phyloP scores from a whole-genome alignment of 2,797 vertebrate genomes.

The Ctenosaura bakeri region DNA sequence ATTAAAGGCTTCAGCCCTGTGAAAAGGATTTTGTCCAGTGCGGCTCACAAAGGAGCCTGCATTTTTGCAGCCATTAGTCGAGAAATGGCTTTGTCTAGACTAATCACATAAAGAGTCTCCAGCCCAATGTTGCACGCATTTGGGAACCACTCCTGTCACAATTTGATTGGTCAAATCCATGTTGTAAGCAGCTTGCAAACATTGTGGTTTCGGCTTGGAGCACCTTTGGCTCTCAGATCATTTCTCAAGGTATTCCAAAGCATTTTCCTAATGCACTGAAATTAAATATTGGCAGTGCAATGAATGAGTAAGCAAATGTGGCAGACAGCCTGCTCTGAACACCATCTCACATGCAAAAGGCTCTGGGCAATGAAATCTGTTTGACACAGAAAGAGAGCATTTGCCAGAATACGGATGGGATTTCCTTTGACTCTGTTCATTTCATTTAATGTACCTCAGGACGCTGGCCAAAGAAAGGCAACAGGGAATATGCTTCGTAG shows the following conservation, averaged over 20 bases:
- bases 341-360: slow-evolving; percentile 5
- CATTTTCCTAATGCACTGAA: slow-evolving; percentile 31
- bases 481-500: slow-evolving; percentile 14
- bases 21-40: neutral
- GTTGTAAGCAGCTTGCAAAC: neutral
- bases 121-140: too few relatives aligned
- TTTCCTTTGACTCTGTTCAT: slow-evolving; percentile 14
- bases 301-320: slow-evolving; percentile 25
- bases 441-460: neutral
- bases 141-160: neutral
- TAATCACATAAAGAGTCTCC: neutral
- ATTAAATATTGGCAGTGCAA: slow-evolving; percentile 26
- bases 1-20: neutral
- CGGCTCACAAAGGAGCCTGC: neutral
- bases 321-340: slow-evolving; percentile 29
- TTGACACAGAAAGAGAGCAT: slow-evolving; percentile 29
- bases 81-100: neutral
- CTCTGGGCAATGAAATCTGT: slow-evolving; percentile 34
- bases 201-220: neutral
- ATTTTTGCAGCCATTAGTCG: neutral
- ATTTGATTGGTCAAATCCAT: neutral
- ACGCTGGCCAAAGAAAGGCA: slow-evolving; percentile 14
- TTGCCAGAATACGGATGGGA: slow-evolving; percentile 15
- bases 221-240: slow-evolving; percentile 10
- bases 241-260: slow-evolving; percentile 36